Conservation (phyloP, 2,888 invertebrate species). For the Ennomos erosarius region DNA sequence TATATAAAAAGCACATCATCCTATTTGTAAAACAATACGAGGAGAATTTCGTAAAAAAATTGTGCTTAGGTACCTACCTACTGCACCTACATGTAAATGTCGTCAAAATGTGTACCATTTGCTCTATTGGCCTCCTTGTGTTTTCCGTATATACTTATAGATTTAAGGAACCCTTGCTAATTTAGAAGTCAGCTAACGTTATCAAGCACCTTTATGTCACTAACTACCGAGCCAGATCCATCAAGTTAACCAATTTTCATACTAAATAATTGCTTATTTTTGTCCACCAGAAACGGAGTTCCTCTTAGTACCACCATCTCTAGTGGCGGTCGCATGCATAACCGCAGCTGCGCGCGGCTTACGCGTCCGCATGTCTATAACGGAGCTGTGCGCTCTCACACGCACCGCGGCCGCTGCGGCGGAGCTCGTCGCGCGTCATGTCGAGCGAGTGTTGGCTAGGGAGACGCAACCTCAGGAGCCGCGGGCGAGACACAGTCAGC, state of each 20-base stretch:
- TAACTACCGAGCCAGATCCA: conserved; percentile 23
- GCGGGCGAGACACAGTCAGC: conserved; percentile 59
- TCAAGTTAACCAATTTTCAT: background rate
- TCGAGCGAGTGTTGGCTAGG: conserved; percentile 85
- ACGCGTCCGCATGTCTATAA: conserved; percentile 74
- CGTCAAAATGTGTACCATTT: no score
- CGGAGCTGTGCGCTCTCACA: conserved; percentile 76
- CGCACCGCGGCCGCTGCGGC: conserved; percentile 79
- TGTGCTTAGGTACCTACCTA: no score
- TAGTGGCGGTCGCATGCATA: conserved; percentile 89
- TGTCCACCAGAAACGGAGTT: conserved; percentile 88
- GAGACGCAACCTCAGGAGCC: conserved; percentile 82
- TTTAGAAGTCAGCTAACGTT: no score
- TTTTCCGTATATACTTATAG: no score
- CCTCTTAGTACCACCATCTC: conserved; percentile 88
- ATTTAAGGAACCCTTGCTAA: no score
- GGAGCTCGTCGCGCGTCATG: conserved; percentile 83
- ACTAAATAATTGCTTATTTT: background rate
- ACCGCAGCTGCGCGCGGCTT: conserved; percentile 88
- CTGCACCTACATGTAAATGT: no score
- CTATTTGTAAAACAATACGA: no score
- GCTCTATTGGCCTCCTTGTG: no score
- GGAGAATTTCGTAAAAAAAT: no score
- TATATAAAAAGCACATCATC: no score
- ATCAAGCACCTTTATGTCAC: conserved; percentile 31